Conservation (phyloP, 64 coral and sea anemone species). For the Montipora efflorescens region DNA sequence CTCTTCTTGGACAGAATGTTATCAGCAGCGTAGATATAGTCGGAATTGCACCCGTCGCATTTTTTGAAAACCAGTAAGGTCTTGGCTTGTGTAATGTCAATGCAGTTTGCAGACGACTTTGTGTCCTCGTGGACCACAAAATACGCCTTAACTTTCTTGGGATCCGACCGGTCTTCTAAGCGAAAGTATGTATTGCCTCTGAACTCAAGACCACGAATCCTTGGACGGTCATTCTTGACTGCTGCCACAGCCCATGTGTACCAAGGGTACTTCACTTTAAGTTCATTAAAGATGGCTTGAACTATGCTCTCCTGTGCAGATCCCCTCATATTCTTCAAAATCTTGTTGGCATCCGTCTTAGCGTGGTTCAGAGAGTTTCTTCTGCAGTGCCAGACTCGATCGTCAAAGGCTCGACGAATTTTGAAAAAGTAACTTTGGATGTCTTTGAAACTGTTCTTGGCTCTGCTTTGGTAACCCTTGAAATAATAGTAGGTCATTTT, state of each 20-base stretch:
- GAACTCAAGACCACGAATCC: background rate
- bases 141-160: background rate
- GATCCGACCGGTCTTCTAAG: background rate
- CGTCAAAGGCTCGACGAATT: slow-evolving; percentile 26
- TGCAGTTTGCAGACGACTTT: no score
- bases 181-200: background rate
- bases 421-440: background rate
- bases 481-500: slow-evolving; percentile 13
- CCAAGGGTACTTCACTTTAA: slow-evolving; percentile 13
- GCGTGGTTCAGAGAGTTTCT: background rate
- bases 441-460: background rate
- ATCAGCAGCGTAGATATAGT: slow-evolving; percentile 3
- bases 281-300: background rate
- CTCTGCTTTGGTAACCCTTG: background rate
- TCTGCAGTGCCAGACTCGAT: slow-evolving; percentile 18
- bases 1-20: background rate
- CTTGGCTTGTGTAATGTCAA: background rate
- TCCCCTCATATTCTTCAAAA: background rate
- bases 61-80: slow-evolving; percentile 31
- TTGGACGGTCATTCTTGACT: slow-evolving; percentile 6
- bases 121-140: background rate
- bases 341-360: slow-evolving; percentile 8
- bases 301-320: background rate
- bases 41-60: slow-evolving; percentile 19
- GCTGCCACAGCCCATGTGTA: slow-evolving; percentile 19